phyloP scores from a whole-genome alignment of 2,113 vertebrate species.

The Stictonetta naevosa region DNA sequence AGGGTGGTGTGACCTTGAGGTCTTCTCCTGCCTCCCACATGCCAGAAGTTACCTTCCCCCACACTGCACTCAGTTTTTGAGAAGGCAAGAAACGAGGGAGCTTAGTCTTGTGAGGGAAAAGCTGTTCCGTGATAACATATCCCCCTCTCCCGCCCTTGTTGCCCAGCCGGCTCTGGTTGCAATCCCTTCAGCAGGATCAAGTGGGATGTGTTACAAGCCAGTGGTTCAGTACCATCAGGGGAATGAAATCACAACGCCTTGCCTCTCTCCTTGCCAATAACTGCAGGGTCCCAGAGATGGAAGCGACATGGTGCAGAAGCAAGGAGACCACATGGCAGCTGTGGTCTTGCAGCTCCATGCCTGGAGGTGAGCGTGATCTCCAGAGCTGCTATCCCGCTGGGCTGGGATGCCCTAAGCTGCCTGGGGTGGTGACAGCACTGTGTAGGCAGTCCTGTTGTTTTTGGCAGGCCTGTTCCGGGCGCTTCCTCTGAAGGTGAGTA shows the following conservation, averaged over 20 bases:
- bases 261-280: background rate
- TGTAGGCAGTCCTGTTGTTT: background rate
- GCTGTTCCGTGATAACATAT: background rate
- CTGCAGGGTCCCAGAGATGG: background rate
- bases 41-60: background rate
- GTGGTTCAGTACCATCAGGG: background rate
- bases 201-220: background rate
- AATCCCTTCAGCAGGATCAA: background rate
- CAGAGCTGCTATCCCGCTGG: background rate
- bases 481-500: constrained; percentile 25
- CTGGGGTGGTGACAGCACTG: background rate
- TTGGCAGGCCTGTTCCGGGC: background rate
- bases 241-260: background rate
- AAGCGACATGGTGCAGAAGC: background rate
- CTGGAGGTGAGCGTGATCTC: background rate
- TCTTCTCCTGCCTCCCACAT: background rate
- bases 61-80: background rate
- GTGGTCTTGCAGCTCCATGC: background rate
- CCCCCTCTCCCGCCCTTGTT: background rate
- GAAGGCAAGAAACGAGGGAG: background rate
- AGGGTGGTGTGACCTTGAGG: background rate
- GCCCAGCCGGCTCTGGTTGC: background rate
- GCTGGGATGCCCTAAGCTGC: background rate
- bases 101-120: background rate
- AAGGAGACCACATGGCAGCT: background rate